Conservation (phyloP, 2,113 vertebrate species). For the Hippopotamus amphibius region DNA sequence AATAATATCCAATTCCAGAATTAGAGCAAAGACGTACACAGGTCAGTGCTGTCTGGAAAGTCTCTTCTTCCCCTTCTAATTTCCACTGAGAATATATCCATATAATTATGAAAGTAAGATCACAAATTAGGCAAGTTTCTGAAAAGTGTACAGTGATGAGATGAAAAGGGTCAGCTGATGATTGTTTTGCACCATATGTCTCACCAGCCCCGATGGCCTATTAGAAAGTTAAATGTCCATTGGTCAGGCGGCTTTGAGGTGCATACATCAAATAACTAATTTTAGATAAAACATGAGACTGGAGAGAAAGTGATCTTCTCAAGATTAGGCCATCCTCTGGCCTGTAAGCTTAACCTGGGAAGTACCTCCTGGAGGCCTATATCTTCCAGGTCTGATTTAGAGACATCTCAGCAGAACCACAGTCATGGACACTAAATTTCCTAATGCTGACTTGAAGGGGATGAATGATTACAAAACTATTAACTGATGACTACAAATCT, state of each 20-base stretch:
- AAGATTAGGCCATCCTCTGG: background rate
- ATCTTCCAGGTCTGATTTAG: background rate
- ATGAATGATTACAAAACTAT: background rate
- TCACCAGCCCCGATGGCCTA: background rate
- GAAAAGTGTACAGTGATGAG: background rate
- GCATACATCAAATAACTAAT: background rate
- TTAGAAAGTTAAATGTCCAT: background rate
- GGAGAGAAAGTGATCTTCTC: background rate
- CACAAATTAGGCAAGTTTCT: background rate
- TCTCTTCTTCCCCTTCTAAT: background rate
- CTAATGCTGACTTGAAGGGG: background rate
- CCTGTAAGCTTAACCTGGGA: background rate
- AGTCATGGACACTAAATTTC: background rate
- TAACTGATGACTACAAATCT: background rate
- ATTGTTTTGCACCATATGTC: background rate
- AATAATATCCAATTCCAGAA: background rate
- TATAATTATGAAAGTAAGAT: background rate
- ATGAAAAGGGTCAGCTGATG: background rate
- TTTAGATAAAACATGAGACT: constrained; percentile 3
- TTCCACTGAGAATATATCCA: background rate
- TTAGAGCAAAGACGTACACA: background rate
- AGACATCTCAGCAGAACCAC: background rate
- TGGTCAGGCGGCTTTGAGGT: background rate
- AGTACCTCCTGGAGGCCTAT: background rate
- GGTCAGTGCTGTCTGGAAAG: background rate